Evolutionary conservation across 1,140 invertebrate genomes (phyloP).

Genomic region (Batillaria attramentaria): DNA sequence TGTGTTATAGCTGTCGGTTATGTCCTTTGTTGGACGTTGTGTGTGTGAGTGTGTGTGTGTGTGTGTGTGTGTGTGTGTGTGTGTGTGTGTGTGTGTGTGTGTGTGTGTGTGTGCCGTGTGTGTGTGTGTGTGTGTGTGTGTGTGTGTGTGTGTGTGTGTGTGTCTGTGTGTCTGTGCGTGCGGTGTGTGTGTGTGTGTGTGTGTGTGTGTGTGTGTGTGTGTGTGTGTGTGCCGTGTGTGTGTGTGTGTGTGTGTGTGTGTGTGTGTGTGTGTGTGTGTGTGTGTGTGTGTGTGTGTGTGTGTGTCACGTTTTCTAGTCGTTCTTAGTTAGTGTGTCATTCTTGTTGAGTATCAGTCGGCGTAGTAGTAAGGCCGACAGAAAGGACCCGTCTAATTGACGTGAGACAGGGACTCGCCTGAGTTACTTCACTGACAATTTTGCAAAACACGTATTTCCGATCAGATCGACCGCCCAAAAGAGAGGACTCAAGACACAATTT

Average conservation of each 20-base stretch:
- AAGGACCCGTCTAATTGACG: too few relatives aligned
- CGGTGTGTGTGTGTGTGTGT: too few relatives aligned
- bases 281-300: slow-evolving; percentile 6
- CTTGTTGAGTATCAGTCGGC: not conserved
- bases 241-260: not conserved
- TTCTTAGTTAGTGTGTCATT: not conserved
- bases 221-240: not conserved
- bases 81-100: slow-evolving; percentile 2
- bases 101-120: not conserved
- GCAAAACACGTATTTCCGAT: too few relatives aligned
- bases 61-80: not conserved
- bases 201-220: too few relatives aligned
- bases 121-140: slow-evolving; percentile 2
- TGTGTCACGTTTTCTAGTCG: not conserved
- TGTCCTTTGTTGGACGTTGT: not conserved
- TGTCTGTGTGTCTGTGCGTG: not conserved
- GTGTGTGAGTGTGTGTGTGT: not conserved
- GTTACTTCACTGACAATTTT: too few relatives aligned
- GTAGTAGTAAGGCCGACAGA: too few relatives aligned
- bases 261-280: slow-evolving; percentile 11
- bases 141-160: slow-evolving; percentile 2
- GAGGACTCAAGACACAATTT: too few relatives aligned
- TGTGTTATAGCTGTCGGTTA: too few relatives aligned
- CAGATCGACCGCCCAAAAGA: too few relatives aligned
- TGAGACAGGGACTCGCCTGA: too few relatives aligned